A percentile compares a stretch with the other conserved stretches of the same genome.
These are phyloP conservation scores for Bactericera cockerelli DNA, from an alignment of 1,140 invertebrate species.

Conservation along the genomic window DNA sequence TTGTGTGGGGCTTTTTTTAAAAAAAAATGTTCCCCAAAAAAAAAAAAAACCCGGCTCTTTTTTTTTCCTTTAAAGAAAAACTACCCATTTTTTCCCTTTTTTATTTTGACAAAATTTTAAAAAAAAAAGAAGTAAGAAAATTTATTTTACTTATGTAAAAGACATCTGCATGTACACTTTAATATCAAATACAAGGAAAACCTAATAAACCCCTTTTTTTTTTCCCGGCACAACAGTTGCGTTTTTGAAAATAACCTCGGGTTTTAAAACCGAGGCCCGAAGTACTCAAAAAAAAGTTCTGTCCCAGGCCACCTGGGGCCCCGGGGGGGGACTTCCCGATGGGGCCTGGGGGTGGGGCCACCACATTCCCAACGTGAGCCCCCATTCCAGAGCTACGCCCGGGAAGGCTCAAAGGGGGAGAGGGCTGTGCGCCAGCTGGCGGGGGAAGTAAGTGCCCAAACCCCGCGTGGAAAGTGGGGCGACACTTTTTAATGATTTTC, in stretches of 20 bases:
- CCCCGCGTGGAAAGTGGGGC: too few species aligned
- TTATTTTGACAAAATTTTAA: too few species aligned
- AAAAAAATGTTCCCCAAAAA: too few species aligned
- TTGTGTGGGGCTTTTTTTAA: too few species aligned
- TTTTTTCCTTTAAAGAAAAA: too few species aligned
- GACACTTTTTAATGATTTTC: too few species aligned
- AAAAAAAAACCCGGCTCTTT: too few species aligned
- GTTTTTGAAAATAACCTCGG: not conserved
- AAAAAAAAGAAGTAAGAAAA: too few species aligned
- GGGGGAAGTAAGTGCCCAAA: conserved; percentile 8
- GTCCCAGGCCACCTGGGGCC: conserved; percentile 36
- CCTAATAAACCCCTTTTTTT: not conserved
- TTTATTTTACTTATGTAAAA: too few species aligned
- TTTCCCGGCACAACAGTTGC: conserved; percentile 3
- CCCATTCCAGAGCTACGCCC: conserved; percentile 35
- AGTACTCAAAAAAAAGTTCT: conserved; percentile 20
- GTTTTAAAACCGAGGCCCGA: not conserved
- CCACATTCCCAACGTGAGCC: conserved; percentile 37
- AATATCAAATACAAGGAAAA: not conserved
- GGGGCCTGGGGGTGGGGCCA: conserved; percentile 32
- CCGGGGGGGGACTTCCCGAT: conserved; percentile 37
- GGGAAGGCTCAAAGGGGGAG: conserved; percentile 34
- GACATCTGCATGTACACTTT: too few species aligned
- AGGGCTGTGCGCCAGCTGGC: conserved; percentile 21
- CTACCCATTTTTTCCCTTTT: too few species aligned